These are phyloP conservation scores for Liparis tanakae DNA, from an alignment of 2,797 vertebrate species.

Conservation along the genomic window DNA sequence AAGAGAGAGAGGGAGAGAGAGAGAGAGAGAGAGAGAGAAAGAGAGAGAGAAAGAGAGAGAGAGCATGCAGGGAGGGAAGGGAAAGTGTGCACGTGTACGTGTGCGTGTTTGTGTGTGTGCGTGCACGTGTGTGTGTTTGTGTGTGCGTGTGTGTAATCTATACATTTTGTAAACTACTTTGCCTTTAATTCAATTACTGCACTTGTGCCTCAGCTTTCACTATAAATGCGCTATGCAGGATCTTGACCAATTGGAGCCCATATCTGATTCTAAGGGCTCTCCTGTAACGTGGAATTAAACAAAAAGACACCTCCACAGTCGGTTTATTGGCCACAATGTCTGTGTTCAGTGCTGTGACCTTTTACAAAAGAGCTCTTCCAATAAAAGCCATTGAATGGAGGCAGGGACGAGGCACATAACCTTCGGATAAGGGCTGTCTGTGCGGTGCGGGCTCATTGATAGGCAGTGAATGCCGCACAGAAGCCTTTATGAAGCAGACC, in stretches of 20 bases:
- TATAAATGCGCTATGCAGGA: conserved; percentile 14
- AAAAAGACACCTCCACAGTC: not conserved
- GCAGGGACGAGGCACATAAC: conserved; percentile 31
- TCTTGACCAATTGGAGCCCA: conserved; percentile 15
- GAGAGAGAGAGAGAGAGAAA: conserved; percentile 19
- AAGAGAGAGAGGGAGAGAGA: conserved; percentile 12
- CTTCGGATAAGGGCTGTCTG: conserved; percentile 40
- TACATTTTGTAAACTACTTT: not conserved
- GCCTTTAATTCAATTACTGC: conserved; percentile 39
- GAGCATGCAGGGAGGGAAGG: conserved; percentile 9
- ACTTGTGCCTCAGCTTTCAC: conserved; percentile 20
- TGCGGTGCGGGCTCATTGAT: conserved; percentile 44
- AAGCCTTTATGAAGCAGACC: conserved; percentile 27
- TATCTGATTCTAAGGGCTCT: conserved; percentile 1
- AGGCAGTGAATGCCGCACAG: conserved; percentile 38
- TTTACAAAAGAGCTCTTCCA: conserved; percentile 31
- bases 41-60: conserved; percentile 21
- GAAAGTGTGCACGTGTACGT: not conserved
- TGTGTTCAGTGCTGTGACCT: conserved; percentile 37
- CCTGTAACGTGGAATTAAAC: not conserved
- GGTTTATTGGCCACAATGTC: conserved; percentile 7
- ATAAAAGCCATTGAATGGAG: conserved; percentile 38
- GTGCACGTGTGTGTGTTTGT: conserved; percentile 11
- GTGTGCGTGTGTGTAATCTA: conserved; percentile 7
- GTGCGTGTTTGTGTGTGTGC: not conserved